phyloP scores from a whole-genome alignment of 2,113 vertebrate genomes.

The Genyomyrus donnyi region DNA sequence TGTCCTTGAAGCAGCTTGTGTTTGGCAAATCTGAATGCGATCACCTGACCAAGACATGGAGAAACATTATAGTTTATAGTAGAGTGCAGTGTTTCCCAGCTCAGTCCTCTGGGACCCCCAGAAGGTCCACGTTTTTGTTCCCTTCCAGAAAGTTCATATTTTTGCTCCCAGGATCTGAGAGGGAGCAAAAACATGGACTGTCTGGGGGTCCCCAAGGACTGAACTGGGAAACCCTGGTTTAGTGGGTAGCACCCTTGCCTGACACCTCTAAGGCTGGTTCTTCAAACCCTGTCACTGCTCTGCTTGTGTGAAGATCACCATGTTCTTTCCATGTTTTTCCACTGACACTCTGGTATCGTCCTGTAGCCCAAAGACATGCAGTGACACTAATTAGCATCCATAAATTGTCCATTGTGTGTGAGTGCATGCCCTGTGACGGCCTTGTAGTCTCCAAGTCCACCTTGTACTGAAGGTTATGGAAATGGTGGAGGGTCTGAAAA shows the following conservation, averaged over 20 bases:
- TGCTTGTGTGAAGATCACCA: background rate
- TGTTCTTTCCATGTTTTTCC: background rate
- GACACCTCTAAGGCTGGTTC: background rate
- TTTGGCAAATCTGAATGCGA: background rate
- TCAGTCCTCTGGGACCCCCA: background rate
- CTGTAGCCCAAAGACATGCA: background rate
- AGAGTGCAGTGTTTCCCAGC: background rate
- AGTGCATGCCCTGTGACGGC: background rate
- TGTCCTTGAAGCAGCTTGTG: background rate
- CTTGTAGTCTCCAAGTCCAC: background rate
- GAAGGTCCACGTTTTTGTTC: background rate
- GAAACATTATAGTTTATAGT: too few relatives aligned
- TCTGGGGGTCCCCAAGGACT: background rate
- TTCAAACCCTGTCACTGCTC: background rate
- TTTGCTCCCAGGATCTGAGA: background rate
- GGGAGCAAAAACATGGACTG: background rate
- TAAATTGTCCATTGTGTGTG: background rate
- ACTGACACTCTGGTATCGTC: background rate
- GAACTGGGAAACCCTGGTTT: background rate
- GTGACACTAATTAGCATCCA: background rate
- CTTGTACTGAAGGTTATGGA: background rate
- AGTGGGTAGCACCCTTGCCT: background rate
- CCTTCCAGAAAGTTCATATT: background rate
- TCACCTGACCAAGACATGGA: background rate
- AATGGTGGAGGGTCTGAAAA: background rate